A percentile compares a stretch with the other conserved stretches of the same genome.
Evolutionary conservation across 2,113 vertebrate species (phyloP).

Genomic region (Neodontobutis hainanensis): DNA sequence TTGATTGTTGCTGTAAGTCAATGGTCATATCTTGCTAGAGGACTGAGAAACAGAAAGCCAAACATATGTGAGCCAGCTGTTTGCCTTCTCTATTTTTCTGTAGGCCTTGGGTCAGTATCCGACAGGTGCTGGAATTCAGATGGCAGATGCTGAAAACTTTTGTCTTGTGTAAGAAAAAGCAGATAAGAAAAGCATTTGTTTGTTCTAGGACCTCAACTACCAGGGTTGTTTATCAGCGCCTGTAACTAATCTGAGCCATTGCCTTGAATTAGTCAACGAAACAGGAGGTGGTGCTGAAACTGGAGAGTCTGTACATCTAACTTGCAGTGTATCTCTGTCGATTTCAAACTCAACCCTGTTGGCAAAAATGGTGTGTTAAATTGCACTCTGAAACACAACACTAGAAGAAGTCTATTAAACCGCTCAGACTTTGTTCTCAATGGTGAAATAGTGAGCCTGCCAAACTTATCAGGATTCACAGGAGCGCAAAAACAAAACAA

Average conservation of each 20-base stretch:
- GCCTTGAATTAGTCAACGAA: slow-evolving; percentile 61
- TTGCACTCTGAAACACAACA: not conserved
- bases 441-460: not conserved
- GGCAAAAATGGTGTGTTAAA: not conserved
- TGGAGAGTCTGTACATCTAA: slow-evolving; percentile 25
- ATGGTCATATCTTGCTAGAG: slow-evolving; percentile 29
- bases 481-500: slow-evolving; percentile 2
- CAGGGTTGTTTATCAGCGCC: slow-evolving; percentile 24
- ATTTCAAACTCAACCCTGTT: not conserved
- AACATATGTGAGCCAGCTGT: slow-evolving; percentile 45
- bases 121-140: slow-evolving; percentile 45
- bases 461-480: not conserved
- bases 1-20: not conserved
- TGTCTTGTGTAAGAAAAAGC: not conserved
- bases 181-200: slow-evolving; percentile 26
- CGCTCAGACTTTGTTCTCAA: not conserved
- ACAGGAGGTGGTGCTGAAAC: slow-evolving; percentile 54
- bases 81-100: slow-evolving; percentile 11
- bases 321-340: not conserved
- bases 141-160: slow-evolving; percentile 32
- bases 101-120: not conserved
- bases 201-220: slow-evolving; percentile 18
- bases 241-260: slow-evolving; percentile 56
- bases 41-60: slow-evolving; percentile 16
- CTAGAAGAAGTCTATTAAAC: not conserved